These are phyloP conservation scores for Drosophila dunni DNA, from an alignment of 1,140 invertebrate species.

Conservation along the genomic window DNA sequence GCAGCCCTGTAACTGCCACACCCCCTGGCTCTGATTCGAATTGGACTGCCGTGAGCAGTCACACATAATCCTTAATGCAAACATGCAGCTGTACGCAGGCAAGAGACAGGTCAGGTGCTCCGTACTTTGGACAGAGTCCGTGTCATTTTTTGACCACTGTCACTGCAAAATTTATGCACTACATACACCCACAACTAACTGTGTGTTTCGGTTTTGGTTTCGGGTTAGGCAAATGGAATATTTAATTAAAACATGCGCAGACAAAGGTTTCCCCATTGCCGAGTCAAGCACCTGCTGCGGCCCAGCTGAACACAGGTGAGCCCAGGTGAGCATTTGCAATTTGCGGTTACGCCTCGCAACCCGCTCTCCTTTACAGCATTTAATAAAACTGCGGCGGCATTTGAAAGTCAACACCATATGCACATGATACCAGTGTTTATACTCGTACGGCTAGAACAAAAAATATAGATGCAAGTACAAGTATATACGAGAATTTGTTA, in stretches of 20 bases:
- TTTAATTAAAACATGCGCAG: conserved; percentile 82
- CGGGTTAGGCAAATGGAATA: conserved; percentile 81
- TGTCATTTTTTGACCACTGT: conserved; percentile 43
- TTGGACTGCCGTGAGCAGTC: conserved; percentile 47
- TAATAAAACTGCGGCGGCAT: conserved; percentile 61
- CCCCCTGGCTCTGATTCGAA: conserved; percentile 15
- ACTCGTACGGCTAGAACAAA: conserved; percentile 17
- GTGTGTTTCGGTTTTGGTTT: conserved; percentile 57
- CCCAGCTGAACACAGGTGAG: conserved; percentile 54
- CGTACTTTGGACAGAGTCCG: not conserved
- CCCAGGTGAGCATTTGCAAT: conserved; percentile 48
- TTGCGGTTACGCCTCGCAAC: conserved; percentile 49
- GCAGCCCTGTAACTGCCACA: not conserved
- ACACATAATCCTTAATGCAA: conserved; percentile 61
- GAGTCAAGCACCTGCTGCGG: conserved; percentile 30
- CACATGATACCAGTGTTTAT: conserved; percentile 38
- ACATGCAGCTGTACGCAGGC: conserved; percentile 48
- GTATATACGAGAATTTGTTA: conserved; percentile 59
- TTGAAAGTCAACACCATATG: conserved; percentile 46
- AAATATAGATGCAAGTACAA: conserved; percentile 7
- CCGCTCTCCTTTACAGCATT: conserved; percentile 31
- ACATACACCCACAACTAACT: conserved; percentile 55
- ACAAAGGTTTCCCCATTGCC: conserved; percentile 28
- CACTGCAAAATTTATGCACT: conserved; percentile 53
- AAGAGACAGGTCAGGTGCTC: conserved; percentile 8